Percentiles rank a stretch among this genome's conserved stretches.
These are phyloP conservation scores for Acanthaster planci DNA, from an alignment of 35 echinoderm and acorn worm genomes.

Conservation along the genomic window DNA sequence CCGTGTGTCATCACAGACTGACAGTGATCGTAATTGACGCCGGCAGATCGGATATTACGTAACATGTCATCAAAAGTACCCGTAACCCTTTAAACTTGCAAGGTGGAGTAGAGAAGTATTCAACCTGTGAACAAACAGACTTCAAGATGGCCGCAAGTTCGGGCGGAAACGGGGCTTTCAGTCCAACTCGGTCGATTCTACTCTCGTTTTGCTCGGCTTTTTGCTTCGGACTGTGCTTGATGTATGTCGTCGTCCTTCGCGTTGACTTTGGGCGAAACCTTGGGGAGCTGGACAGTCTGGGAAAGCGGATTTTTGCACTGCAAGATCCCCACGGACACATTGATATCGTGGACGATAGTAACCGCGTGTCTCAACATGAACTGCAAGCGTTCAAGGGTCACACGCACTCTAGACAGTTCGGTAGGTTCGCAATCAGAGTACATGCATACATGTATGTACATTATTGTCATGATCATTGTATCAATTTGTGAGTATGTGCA, in stretches of 20 bases:
- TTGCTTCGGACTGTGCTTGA: slow-evolving; percentile 40
- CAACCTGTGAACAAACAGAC: not conserved
- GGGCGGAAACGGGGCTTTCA: not conserved
- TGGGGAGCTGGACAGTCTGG: not conserved
- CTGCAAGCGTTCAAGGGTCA: slow-evolving; percentile 39
- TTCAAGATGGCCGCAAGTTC: slow-evolving; percentile 37
- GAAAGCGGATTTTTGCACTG: not conserved
- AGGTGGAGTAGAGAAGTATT: not conserved
- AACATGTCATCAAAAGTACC: too few species aligned
- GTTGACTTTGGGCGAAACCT: not conserved
- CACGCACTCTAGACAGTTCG: slow-evolving; percentile 37
- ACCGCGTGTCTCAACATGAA: slow-evolving; percentile 31
- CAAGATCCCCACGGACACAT: slow-evolving; percentile 44
- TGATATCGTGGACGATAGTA: slow-evolving; percentile 36
- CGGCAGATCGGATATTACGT: too few species aligned
- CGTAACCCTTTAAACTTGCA: not conserved
- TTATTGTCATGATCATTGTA: too few species aligned
- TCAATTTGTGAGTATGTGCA: too few species aligned
- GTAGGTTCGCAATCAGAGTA: slow-evolving; percentile 1
- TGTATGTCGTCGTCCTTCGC: slow-evolving; percentile 32
- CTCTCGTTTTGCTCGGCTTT: slow-evolving; percentile 44
- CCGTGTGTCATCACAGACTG: too few species aligned
- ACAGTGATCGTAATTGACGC: too few species aligned
- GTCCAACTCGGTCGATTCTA: slow-evolving; percentile 4
- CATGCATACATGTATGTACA: too few species aligned